Base-by-base conservation (phyloP, 2,888 invertebrate species). In the Bellardia bayeri region DNA sequence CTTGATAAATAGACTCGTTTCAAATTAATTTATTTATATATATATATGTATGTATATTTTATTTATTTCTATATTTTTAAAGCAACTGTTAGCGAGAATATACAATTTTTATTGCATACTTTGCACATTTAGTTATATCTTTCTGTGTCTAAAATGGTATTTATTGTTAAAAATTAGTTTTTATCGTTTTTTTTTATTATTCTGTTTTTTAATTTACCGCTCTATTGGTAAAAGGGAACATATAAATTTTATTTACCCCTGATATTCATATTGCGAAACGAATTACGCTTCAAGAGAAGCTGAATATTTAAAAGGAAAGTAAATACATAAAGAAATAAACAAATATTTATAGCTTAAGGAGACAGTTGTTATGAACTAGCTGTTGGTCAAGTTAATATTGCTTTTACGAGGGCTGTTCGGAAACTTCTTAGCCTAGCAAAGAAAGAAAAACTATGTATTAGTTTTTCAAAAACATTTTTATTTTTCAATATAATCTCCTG, bases 191-290 rank as follows among this genome's bases (percentile, higher is more conserved):
- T 64, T 64, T 2, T 30, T 33, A 37, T 7, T 40, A 7, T 56
- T 23, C 23, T 8, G n/a, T 11, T 64, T 86, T 82, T 75, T 78
- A 86, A 79, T 79, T 86, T 75, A 64, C 33, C 68, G 54, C 71
- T 78, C 68, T 79, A 74, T 63, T 86, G 8, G 49, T 45, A 63
- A 78, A 33, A 16, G 54, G 9, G 13, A 58, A 49, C 69, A 64
- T 51, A 23, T 40, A 64, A 4, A 64, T 23, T 23, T 23, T 23
- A 3, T 37, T 75, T 49, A 14, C 8, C 16, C 33, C 16, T n/a
- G 14, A 13, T 37, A 16, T 75, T 63, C 33, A 23, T 37, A 40
- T 64, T 40, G 8, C n/a, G n/a, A 9, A 58, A 30, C n/a, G n/a
- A 9, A 58, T 13, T 30, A 30, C 3, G 13, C 4, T 11, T 9